phyloP scores from a whole-genome alignment of 2,888 invertebrate species.

The Ctena decussata region DNA sequence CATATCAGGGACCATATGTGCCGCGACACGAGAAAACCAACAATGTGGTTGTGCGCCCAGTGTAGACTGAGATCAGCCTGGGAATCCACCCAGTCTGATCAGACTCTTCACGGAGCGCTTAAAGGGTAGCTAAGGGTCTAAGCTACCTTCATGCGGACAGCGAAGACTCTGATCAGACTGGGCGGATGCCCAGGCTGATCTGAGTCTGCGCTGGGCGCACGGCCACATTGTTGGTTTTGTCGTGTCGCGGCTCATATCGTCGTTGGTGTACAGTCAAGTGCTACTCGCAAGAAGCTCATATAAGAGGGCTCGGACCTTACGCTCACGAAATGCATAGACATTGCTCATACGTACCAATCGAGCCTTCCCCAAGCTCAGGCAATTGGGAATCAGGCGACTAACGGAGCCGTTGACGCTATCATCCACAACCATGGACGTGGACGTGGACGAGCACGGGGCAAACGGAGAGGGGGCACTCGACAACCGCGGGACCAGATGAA shows the following conservation, averaged over 20 bases:
- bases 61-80: no score
- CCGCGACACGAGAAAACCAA: no score
- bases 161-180: no score
- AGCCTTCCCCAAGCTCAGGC: conserved; percentile 8
- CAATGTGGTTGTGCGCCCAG: no score
- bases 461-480: not conserved
- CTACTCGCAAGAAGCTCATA: conserved; percentile 16
- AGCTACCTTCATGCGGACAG: no score
- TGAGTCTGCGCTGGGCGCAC: no score
- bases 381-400: not conserved
- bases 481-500: conserved; percentile 1
- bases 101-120: no score
- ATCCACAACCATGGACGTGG: not conserved
- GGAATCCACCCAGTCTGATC: no score
- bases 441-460: conserved; percentile 5
- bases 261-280: conserved; percentile 8
- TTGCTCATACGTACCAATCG: conserved; percentile 11
- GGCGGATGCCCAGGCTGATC: no score
- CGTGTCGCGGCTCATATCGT: no score
- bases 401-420: not conserved
- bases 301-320: conserved; percentile 16
- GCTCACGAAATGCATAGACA: not conserved
- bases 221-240: no score
- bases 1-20: conserved; percentile 4
- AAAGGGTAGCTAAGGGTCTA: no score